These are phyloP conservation scores for Emys orbicularis DNA, from an alignment of 2,797 vertebrate genomes.

Conservation along the genomic window DNA sequence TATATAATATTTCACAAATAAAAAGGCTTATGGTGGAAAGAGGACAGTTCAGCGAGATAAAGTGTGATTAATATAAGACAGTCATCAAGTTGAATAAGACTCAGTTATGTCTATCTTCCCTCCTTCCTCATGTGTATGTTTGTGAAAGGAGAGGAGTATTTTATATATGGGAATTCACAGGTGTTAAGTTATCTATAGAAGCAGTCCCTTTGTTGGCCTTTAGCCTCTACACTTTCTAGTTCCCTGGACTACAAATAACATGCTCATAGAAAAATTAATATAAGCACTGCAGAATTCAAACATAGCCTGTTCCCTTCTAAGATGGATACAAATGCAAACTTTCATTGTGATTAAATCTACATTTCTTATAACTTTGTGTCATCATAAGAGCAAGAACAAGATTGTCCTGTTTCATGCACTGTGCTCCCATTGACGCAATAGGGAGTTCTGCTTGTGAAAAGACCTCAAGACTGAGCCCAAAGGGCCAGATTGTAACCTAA, in stretches of 20 bases:
- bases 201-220: background rate
- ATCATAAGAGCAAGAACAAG: background rate
- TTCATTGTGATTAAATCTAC: background rate
- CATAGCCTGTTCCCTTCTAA: background rate
- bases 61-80: background rate
- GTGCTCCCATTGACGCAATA: background rate
- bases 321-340: background rate
- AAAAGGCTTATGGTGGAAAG: conserved; percentile 12
- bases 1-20: conserved; percentile 24
- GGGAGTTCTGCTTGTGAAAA: background rate
- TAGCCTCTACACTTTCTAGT: background rate
- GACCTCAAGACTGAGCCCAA: background rate
- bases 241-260: background rate
- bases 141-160: background rate
- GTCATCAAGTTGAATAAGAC: fast-evolving
- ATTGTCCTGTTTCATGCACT: background rate
- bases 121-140: fast-evolving
- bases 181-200: background rate
- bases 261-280: no score
- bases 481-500: background rate
- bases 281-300: background rate
- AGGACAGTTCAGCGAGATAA: background rate
- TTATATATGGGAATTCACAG: background rate
- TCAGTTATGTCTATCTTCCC: fast-evolving
- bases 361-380: background rate